phyloP scores from a whole-genome alignment of 2,797 vertebrate species.

The Saxicola maurus region DNA sequence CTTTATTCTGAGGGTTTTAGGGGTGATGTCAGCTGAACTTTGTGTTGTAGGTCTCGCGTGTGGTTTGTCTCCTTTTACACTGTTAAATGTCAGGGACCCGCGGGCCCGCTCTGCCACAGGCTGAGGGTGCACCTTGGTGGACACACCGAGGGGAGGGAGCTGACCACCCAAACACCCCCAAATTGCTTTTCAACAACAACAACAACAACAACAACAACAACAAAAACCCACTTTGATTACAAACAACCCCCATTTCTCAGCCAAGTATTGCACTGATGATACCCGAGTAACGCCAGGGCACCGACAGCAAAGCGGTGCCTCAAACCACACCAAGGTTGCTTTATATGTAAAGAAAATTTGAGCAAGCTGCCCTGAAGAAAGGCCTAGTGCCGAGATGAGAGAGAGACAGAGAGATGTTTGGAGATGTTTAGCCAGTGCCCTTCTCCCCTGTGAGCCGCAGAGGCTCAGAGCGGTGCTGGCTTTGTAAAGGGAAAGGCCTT shows the following conservation, averaged over 20 bases:
- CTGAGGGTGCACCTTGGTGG: constrained; percentile 74
- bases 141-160: constrained; percentile 56
- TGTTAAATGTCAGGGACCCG: constrained; percentile 67
- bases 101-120: constrained; percentile 52
- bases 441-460: constrained; percentile 94
- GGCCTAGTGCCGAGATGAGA: constrained; percentile 82
- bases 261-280: constrained; percentile 81
- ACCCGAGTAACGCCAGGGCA: constrained; percentile 57
- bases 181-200: background rate
- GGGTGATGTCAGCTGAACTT: constrained; percentile 60
- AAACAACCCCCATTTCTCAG: background rate
- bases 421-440: constrained; percentile 89
- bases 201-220: too few species aligned
- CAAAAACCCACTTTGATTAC: background rate
- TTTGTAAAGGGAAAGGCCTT: constrained; percentile 98
- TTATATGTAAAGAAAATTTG: constrained; percentile 72
- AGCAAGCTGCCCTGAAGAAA: constrained; percentile 82
- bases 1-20: constrained; percentile 61
- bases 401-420: constrained; percentile 77
- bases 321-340: constrained; percentile 71
- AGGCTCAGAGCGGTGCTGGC: constrained; percentile 94
- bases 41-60: constrained; percentile 67
- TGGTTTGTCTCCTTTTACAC: constrained; percentile 62
- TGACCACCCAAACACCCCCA: background rate
- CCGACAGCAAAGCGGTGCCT: constrained; percentile 63